Conservation (phyloP, 2,113 vertebrate genomes). For the Odocoileus virginianus region DNA sequence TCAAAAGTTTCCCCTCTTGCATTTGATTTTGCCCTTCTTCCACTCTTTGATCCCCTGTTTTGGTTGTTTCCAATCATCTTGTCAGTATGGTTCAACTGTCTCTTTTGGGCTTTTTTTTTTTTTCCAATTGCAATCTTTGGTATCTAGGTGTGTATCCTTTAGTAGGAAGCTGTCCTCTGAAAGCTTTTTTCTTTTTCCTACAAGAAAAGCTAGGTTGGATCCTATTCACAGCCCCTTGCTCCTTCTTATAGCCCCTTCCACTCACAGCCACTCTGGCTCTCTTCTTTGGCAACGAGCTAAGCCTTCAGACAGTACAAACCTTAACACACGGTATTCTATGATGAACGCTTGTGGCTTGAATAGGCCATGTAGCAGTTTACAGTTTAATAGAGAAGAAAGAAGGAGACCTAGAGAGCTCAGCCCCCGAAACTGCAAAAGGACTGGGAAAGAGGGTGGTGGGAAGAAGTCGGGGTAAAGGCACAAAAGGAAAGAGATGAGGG, state of each 20-base stretch:
- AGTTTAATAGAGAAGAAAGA: neutral
- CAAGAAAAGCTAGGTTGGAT: neutral
- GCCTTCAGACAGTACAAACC: neutral
- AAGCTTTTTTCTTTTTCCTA: neutral
- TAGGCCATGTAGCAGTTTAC: neutral
- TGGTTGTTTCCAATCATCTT: neutral
- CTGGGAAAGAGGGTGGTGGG: neutral
- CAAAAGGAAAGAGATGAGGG: neutral
- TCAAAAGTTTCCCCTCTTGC: neutral
- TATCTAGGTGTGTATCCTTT: neutral
- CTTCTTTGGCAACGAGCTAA: neutral
- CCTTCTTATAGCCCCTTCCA: neutral
- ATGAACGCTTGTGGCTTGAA: neutral
- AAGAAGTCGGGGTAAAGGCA: neutral
- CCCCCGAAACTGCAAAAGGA: neutral
- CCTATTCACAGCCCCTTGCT: neutral
- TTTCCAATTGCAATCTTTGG: neutral
- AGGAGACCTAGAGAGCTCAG: neutral
- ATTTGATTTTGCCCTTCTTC: neutral
- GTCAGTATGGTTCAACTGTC: neutral
- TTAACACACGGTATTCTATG: neutral
- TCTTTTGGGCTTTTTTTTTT: neutral
- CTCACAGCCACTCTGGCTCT: neutral
- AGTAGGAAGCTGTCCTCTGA: neutral
- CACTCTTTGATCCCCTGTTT: neutral